phyloP scores from a whole-genome alignment of 2,888 invertebrate species.

The Deilephila elpenor region DNA sequence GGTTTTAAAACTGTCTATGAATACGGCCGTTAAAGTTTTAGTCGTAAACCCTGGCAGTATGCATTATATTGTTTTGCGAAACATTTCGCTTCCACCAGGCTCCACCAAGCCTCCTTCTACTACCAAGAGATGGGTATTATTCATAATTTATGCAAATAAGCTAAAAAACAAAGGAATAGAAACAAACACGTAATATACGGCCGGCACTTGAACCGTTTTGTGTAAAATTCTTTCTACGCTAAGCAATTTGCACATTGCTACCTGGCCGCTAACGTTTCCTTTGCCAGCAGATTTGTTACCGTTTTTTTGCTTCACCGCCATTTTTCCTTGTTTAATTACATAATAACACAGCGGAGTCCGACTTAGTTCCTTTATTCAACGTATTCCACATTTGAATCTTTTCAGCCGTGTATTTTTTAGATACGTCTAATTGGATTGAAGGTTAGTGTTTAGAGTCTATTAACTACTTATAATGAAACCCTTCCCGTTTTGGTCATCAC shows the following conservation, averaged over 20 bases:
- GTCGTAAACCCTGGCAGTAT: too few relatives aligned
- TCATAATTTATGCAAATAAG: not conserved
- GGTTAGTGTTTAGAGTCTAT: not conserved
- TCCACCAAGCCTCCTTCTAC: not conserved
- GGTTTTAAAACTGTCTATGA: too few relatives aligned
- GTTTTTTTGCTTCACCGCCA: conserved; percentile 56
- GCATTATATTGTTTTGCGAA: too few relatives aligned
- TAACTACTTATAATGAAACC: too few relatives aligned
- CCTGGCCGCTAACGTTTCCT: conserved; percentile 69
- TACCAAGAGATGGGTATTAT: not conserved
- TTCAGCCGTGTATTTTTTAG: conserved; percentile 14
- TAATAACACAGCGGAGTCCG: conserved; percentile 60
- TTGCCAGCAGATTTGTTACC: conserved; percentile 71
- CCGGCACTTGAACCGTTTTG: conserved; percentile 49
- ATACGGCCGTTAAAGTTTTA: too few relatives aligned
- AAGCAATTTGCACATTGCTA: conserved; percentile 71
- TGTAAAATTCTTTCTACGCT: conserved; percentile 61
- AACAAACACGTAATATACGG: conserved; percentile 15
- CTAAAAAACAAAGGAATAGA: not conserved
- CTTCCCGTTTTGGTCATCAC: too few relatives aligned
- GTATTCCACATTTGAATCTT: conserved; percentile 31
- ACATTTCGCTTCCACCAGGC: not conserved
- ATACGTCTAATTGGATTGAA: conserved; percentile 1
- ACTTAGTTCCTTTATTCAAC: conserved; percentile 38
- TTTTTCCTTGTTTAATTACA: conserved; percentile 67